Evolutionary conservation across 2,797 vertebrate genomes (phyloP), one percentile per base, ranked within the genome.

Genomic region (Momotus momota): DNA sequence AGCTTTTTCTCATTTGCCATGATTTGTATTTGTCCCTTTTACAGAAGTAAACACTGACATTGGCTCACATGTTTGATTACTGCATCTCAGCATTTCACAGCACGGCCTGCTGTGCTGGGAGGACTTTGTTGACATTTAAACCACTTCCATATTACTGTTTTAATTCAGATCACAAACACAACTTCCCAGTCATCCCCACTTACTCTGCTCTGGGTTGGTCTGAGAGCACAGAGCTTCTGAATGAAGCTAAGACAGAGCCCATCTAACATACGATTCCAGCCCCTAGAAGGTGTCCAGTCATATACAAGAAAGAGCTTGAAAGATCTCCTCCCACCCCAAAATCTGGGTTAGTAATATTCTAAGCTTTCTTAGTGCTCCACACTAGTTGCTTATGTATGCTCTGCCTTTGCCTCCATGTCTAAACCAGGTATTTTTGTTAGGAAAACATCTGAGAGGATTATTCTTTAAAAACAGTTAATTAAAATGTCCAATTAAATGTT

Each of bases 261-360:
- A 60, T 8, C 27, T 40, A 64, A 51, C 2, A 23, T 23, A 52
- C 0, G 0, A 61, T 60, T 88, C 64, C 60, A 81, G 40, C 7
- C 51, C 49, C 60, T 25, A 41, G 71, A 58, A 70, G 16, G 27
- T 61, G 60, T 23, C 25, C 29, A 48, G 70, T 41, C 58, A 29
- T 7, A 10, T 33, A 52, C 15, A 81, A 58, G 51, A 41, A 40
- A 8, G 25, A 67, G 35, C 21, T 66, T 22, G 16, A 69, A 72
- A 41, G 22, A 51, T 16, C 33, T 75, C 40, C 58, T 61, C 21
- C 17, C 29, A 33, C 4, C 18, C 14, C 17, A 29, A 90, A 93
- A 65, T 10, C 45, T 14, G 22, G 7, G 9, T 54, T 54, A 46
- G n/a, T 38, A 86, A 61, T 54, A 35, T 8, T 23, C 35, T 52